phyloP scores from a whole-genome alignment of 2,113 vertebrate genomes.

The Syrmaticus mikado region DNA sequence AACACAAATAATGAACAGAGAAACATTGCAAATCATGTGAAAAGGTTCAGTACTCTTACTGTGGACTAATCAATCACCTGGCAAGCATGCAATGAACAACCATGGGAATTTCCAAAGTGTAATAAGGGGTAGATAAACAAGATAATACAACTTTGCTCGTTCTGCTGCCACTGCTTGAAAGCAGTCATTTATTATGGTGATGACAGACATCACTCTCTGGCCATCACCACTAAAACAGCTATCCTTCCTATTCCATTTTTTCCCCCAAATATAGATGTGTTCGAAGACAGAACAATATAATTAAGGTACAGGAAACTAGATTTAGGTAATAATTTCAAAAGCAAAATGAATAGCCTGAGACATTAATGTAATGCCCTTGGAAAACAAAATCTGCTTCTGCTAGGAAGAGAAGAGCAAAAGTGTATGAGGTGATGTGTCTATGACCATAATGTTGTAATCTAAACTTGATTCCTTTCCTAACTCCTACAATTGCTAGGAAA shows the following conservation, averaged over 20 bases:
- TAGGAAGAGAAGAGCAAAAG: not conserved
- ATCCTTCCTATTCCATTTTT: constrained; percentile 26
- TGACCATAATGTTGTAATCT: not conserved
- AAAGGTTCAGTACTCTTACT: not conserved
- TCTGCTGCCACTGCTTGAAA: constrained; percentile 14
- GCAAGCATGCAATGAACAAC: constrained; percentile 12
- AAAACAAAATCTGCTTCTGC: not conserved
- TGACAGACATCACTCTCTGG: constrained; percentile 21
- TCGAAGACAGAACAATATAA: constrained; percentile 23
- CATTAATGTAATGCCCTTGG: too few species aligned
- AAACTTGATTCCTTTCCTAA: not conserved
- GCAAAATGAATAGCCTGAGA: not conserved
- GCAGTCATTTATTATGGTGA: not conserved
- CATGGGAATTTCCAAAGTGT: not conserved
- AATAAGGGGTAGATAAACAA: constrained; percentile 36
- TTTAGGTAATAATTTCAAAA: constrained; percentile 41
- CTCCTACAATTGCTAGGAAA: not conserved
- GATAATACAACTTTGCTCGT: not conserved
- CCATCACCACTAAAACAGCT: constrained; percentile 16
- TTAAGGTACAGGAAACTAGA: not conserved
- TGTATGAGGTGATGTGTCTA: not conserved
- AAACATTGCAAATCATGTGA: not conserved
- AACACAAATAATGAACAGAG: not conserved
- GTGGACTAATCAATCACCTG: constrained; percentile 27
- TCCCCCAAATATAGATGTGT: not conserved